These are phyloP conservation scores for Notiomystis cincta DNA, from an alignment of 2,113 vertebrate genomes.

Conservation along the genomic window DNA sequence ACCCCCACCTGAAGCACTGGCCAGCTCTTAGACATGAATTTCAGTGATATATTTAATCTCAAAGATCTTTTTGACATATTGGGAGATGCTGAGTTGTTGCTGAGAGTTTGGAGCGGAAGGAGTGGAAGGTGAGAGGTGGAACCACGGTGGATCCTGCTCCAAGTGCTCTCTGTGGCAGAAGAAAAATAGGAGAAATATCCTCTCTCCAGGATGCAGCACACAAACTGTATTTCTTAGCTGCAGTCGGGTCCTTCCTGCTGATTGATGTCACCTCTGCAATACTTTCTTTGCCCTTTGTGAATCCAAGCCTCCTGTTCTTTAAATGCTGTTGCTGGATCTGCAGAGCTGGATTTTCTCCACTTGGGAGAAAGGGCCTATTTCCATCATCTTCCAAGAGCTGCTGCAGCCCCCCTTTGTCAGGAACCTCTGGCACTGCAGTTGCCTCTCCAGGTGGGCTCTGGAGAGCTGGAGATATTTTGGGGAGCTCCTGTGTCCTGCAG, in stretches of 20 bases:
- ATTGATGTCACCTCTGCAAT: not conserved
- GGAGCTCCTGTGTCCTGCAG: too few relatives aligned
- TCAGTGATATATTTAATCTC: not conserved
- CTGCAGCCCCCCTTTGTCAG: not conserved
- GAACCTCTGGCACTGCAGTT: not conserved
- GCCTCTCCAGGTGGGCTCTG: not conserved
- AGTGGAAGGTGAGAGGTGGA: not conserved
- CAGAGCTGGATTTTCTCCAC: not conserved
- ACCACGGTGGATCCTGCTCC: not conserved
- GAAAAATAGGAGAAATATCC: not conserved
- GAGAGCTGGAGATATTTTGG: not conserved
- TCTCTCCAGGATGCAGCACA: not conserved
- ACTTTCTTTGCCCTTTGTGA: not conserved
- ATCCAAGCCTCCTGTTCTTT: not conserved
- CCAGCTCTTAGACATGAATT: not conserved
- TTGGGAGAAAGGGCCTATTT: not conserved
- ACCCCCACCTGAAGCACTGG: not conserved
- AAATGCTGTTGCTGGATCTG: not conserved
- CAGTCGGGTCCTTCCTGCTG: not conserved
- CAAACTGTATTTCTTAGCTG: not conserved
- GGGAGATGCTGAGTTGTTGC: not conserved
- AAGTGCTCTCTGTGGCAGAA: not conserved
- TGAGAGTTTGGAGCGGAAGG: not conserved
- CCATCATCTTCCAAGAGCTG: not conserved
- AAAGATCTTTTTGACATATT: not conserved